Conservation (phyloP, 1,140 invertebrate genomes). For the Orius insidiosus region DNA sequence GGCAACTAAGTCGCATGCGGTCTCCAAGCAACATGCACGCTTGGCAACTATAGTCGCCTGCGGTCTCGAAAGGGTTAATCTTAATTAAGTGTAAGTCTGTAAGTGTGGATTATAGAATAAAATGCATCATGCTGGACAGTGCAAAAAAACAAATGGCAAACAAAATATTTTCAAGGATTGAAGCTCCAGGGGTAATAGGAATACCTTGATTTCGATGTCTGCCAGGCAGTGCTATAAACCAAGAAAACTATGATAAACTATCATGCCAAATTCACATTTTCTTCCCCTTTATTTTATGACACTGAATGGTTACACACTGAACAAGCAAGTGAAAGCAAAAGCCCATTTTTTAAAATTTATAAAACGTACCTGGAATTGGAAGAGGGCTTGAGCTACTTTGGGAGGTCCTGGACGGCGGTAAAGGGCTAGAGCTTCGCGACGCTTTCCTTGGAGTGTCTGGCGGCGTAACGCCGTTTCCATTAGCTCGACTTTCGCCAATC, state of each 20-base stretch:
- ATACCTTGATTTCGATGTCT: conserved; percentile 18
- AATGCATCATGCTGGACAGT: too few relatives aligned
- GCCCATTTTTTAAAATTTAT: too few relatives aligned
- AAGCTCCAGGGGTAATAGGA: background rate
- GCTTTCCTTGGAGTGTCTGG: conserved; percentile 45
- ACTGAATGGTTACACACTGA: background rate
- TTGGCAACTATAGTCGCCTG: too few relatives aligned
- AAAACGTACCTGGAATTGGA: conserved; percentile 35
- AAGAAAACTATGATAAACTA: conserved; percentile 11
- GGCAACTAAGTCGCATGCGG: too few relatives aligned
- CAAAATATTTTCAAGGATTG: too few relatives aligned
- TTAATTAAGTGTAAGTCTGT: too few relatives aligned
- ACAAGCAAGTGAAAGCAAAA: too few relatives aligned
- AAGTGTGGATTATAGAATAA: too few relatives aligned
- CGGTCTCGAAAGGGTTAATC: too few relatives aligned
- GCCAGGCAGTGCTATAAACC: conserved; percentile 17
- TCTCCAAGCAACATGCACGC: too few relatives aligned
- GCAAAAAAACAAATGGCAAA: too few relatives aligned
- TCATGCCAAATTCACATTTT: background rate
- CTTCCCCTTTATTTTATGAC: background rate
- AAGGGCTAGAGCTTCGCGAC: conserved; percentile 43
- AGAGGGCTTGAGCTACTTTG: conserved; percentile 42
- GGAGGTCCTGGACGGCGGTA: conserved; percentile 28
- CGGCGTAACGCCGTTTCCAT: conserved; percentile 59
- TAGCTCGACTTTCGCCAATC: conserved; percentile 55